Base-by-base conservation (phyloP, 2,888 invertebrate genomes). In the Colletes collaris region DNA sequence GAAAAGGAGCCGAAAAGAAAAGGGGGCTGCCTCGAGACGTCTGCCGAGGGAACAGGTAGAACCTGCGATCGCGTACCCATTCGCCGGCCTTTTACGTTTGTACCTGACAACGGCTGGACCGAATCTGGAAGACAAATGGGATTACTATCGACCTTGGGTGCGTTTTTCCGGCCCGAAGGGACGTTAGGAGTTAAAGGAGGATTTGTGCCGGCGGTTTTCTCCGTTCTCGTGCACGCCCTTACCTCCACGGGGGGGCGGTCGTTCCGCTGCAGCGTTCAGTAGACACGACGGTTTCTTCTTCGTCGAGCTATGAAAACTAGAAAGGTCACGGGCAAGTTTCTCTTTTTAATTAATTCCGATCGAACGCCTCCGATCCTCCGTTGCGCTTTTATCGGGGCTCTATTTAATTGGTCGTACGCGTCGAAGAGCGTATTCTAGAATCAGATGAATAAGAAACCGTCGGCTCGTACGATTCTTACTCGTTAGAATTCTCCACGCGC, bases 111-210 rank as follows among this genome's bases (percentile, higher is more conserved):
- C 83, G 81, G 85, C 64, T 69, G 85, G 70, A 64, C 79, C 81
- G 79, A 85, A 85, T 81, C 66, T 73, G 50, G 72, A 85, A 85
- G 85, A 85, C 85, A 84, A 85, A 85, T 85, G 86, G 79, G 67
- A 63, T 72, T 69, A 76, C 79, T 69, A 63, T 70, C 76, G 85
- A 73, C 44, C 86, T 62, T 49, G 62, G 84, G 81, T 81, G 83
- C 83, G 60, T 78, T 86, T 79, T 68, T 58, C 46, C 60, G 19
- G 56, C 58, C 55, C 66, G 55, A 71, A 75, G 72, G 67, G 72
- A 79, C 73, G 64, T 72, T 70, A 71, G 81, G 82, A 86, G 85
- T 86, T 86, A 83, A 86, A 83, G 80, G 79, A 85, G 79, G 75
- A 85, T 86, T 83, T 75, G 86, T 81, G 72, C 68, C 70, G 80